Conservation (phyloP, 2,888 invertebrate genomes). For the Drosophila nigricruria region DNA sequence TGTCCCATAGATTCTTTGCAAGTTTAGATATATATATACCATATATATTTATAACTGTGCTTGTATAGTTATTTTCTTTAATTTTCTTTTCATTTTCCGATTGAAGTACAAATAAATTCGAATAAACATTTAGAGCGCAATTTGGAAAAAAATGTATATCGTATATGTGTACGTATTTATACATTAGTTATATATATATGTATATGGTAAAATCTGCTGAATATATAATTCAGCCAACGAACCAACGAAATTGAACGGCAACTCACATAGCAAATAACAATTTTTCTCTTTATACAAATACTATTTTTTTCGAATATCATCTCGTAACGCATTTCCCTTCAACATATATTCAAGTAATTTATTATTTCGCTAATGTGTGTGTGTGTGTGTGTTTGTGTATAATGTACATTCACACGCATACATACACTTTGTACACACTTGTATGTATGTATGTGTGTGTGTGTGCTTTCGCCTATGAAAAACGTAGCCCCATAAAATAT, state of each 20-base stretch:
- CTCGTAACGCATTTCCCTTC: slow-evolving; percentile 48
- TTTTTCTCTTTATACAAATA: slow-evolving; percentile 36
- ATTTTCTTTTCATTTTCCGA: slow-evolving; percentile 1
- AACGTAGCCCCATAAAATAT: slow-evolving; percentile 74
- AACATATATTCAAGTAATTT: slow-evolving; percentile 37
- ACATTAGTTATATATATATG: slow-evolving; percentile 37
- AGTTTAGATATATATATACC: not conserved
- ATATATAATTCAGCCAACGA: slow-evolving; percentile 40
- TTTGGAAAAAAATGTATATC: slow-evolving; percentile 52
- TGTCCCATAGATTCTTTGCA: slow-evolving; percentile 8
- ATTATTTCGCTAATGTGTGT: slow-evolving; percentile 18
- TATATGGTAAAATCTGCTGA: slow-evolving; percentile 40
- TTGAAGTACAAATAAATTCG: slow-evolving; percentile 58
- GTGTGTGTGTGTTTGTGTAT: slow-evolving; percentile 1
- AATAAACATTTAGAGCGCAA: slow-evolving; percentile 65
- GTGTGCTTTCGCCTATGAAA: slow-evolving; percentile 47
- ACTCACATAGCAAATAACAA: slow-evolving; percentile 74
- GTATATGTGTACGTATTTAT: slow-evolving; percentile 13
- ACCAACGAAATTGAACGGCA: slow-evolving; percentile 62
- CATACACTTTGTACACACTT: not conserved
- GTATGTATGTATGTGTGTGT: slow-evolving; percentile 21
- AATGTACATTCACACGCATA: slow-evolving; percentile 20
- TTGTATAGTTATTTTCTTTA: slow-evolving; percentile 7
- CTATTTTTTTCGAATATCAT: slow-evolving; percentile 53
- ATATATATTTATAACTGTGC: slow-evolving; percentile 17